These are phyloP conservation scores for Hylaeus anthracinus DNA, from an alignment of 1,140 invertebrate genomes.

Conservation along the genomic window DNA sequence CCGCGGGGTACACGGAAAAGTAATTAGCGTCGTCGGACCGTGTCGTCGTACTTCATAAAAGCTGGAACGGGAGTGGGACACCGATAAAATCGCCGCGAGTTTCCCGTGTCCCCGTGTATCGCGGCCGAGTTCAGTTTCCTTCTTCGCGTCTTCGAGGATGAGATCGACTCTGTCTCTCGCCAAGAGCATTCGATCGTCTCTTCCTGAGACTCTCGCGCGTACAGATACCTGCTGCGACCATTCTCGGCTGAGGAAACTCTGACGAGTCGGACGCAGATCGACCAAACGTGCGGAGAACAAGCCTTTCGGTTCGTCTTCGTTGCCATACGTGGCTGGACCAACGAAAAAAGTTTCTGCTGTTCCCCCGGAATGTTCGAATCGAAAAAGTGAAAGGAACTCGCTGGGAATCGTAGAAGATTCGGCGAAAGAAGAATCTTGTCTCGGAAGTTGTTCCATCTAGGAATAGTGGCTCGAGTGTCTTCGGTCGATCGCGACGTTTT, in stretches of 20 bases:
- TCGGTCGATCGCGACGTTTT: too few species aligned
- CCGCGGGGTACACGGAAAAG: conserved; percentile 39
- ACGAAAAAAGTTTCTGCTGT: background rate
- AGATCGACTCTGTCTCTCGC: conserved; percentile 33
- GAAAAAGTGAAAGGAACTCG: background rate
- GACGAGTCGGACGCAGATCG: background rate
- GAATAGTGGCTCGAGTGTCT: background rate
- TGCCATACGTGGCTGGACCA: background rate
- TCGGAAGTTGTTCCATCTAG: background rate
- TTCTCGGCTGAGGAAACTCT: background rate
- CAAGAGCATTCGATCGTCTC: conserved; percentile 9
- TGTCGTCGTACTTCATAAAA: conserved; percentile 40
- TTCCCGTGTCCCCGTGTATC: conserved; percentile 39
- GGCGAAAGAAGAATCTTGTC: background rate
- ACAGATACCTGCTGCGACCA: background rate
- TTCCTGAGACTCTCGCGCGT: background rate
- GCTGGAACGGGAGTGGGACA: conserved; percentile 42
- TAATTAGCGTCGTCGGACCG: conserved; percentile 40
- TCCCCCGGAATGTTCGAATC: background rate
- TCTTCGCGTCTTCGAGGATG: conserved; percentile 56
- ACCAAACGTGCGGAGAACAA: background rate
- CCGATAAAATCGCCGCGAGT: conserved; percentile 53
- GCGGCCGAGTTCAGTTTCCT: conserved; percentile 56
- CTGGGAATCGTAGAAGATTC: background rate
- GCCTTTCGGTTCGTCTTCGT: background rate